Percentiles rank a stretch among this genome's conserved stretches.
phyloP scores from a whole-genome alignment of 1,140 invertebrate species.

The Magallana angulata region DNA sequence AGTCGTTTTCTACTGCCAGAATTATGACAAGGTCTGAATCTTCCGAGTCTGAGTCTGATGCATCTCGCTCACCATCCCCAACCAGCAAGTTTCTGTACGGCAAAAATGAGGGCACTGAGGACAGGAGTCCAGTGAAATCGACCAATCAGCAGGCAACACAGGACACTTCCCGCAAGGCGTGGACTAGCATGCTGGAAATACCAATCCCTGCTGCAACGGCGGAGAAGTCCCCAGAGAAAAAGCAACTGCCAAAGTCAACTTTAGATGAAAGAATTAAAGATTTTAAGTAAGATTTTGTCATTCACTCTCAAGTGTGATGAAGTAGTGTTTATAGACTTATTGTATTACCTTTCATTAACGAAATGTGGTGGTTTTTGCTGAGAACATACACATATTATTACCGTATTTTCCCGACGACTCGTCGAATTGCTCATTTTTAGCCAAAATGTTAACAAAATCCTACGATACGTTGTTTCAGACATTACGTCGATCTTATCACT shows the following conservation, averaged over 20 bases:
- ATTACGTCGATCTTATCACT: too few species aligned
- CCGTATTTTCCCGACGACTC: too few species aligned
- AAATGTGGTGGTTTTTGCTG: too few species aligned
- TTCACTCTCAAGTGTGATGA: too few species aligned
- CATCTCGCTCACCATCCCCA: conserved; percentile 50
- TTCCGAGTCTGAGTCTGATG: conserved; percentile 30
- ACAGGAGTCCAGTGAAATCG: background rate
- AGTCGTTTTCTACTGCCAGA: background rate
- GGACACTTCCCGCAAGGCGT: background rate
- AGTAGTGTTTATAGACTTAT: too few species aligned
- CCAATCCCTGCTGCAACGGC: conserved; percentile 39
- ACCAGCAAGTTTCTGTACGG: conserved; percentile 54
- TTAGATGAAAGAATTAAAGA: conserved; percentile 53
- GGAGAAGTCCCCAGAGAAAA: conserved; percentile 36
- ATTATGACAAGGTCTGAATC: conserved; percentile 42
- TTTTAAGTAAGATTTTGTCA: conserved; percentile 12
- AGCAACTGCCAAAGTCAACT: conserved; percentile 18
- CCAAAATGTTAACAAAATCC: too few species aligned
- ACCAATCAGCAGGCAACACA: conserved; percentile 29
- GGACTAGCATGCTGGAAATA: conserved; percentile 12
- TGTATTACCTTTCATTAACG: too few species aligned
- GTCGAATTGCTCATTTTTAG: too few species aligned
- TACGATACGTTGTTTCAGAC: too few species aligned
- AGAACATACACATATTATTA: too few species aligned
- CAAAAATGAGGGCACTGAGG: background rate